Evolutionary conservation across 2,888 invertebrate genomes (phyloP).

Genomic region (Aricia artaxerxes): DNA sequence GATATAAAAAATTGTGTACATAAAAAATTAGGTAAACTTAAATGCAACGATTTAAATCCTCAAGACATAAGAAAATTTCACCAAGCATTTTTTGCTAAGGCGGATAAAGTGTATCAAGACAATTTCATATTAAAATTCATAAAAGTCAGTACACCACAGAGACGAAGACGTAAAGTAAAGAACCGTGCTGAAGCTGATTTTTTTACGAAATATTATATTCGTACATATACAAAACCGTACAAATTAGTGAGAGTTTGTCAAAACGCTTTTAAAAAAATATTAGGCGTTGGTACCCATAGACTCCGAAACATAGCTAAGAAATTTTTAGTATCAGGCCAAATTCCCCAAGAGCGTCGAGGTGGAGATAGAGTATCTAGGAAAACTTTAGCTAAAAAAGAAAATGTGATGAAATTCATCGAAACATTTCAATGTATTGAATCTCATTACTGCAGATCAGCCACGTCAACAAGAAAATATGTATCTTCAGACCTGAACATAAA

Average conservation of each 20-base stretch:
- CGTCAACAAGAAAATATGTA: constrained; percentile 12
- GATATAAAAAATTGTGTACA: constrained; percentile 31
- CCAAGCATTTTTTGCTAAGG: constrained; percentile 35
- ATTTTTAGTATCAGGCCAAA: constrained; percentile 39
- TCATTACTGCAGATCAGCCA: too few species aligned
- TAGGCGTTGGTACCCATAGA: constrained; percentile 39
- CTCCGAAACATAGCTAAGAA: constrained; percentile 41
- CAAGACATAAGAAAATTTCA: constrained; percentile 34
- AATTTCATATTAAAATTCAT: constrained; percentile 43
- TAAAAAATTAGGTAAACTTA: constrained; percentile 33
- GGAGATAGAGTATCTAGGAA: constrained; percentile 36
- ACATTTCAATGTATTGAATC: too few species aligned
- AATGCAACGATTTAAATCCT: constrained; percentile 34
- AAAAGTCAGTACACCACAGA: constrained; percentile 32
- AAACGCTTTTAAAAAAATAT: constrained; percentile 39
- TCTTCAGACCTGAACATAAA: constrained; percentile 36
- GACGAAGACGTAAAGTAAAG: constrained; percentile 33
- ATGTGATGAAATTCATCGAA: constrained; percentile 32
- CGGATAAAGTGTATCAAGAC: constrained; percentile 41
- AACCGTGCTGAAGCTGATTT: constrained; percentile 33
- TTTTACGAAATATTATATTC: constrained; percentile 35
- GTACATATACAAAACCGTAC: constrained; percentile 39
- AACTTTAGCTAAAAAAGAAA: constrained; percentile 36
- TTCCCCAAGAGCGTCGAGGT: constrained; percentile 40
- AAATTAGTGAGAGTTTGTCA: constrained; percentile 42